Conservation (phyloP, 2,888 invertebrate species). For the Rhamnusium bicolor region DNA sequence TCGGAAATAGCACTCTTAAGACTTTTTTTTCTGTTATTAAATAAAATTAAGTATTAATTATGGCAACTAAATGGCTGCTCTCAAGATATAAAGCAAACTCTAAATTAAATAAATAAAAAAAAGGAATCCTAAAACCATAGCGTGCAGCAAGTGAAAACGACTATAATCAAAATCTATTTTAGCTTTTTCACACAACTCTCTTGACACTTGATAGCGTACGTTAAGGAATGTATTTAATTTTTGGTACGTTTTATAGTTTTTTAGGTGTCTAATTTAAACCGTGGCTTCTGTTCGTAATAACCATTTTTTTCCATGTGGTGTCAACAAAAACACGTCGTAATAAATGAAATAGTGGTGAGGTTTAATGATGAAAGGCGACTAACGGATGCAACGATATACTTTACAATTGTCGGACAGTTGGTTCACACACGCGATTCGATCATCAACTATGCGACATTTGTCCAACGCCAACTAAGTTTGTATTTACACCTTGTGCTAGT, state of each 20-base stretch:
- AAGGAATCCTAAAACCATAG: conserved; percentile 25
- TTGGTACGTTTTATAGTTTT: conserved; percentile 32
- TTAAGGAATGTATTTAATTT: conserved; percentile 38
- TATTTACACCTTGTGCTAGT: conserved; percentile 58
- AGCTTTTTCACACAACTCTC: conserved; percentile 27
- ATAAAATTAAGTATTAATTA: conserved; percentile 20
- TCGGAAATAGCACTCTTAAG: too few species aligned
- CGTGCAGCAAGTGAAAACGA: conserved; percentile 42
- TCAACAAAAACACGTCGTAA: conserved; percentile 43
- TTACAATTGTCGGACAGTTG: conserved; percentile 60
- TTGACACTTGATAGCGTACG: not conserved
- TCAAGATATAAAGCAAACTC: not conserved
- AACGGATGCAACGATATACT: conserved; percentile 59
- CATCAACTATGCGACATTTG: conserved; percentile 63
- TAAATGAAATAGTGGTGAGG: conserved; percentile 52
- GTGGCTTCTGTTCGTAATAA: conserved; percentile 30
- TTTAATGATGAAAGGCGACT: conserved; percentile 60
- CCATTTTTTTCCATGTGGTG: conserved; percentile 21
- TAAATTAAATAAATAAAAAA: conserved; percentile 3
- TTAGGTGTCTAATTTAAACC: conserved; percentile 27
- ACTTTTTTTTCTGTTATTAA: too few species aligned
- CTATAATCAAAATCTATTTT: conserved; percentile 46
- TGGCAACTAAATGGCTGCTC: not conserved
- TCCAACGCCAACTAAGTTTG: conserved; percentile 55
- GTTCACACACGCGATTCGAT: conserved; percentile 60